Evolutionary conservation across 2,113 vertebrate genomes (phyloP).

Genomic region (Forbesichthys papilliferus): DNA sequence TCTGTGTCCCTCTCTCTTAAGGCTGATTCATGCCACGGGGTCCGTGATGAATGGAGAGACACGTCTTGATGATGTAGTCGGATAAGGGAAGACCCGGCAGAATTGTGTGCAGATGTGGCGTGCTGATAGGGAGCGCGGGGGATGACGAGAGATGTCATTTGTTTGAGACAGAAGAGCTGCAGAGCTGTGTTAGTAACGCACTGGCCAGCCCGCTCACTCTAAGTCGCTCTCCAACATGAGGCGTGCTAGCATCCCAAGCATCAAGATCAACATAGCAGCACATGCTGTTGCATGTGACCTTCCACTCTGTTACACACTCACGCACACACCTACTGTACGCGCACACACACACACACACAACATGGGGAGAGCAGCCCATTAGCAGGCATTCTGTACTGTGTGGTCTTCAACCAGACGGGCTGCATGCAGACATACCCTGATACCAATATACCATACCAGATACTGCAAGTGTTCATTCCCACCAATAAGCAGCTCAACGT

Average conservation of each 20-base stretch:
- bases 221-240: too few relatives aligned
- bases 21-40: constrained; percentile 38
- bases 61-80: constrained; percentile 20
- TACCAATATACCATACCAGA: not conserved
- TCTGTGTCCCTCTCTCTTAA: constrained; percentile 39
- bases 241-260: too few relatives aligned
- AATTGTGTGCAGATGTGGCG: too few relatives aligned
- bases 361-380: not conserved
- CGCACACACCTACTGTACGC: not conserved
- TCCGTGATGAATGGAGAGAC: constrained; percentile 36
- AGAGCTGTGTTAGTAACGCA: too few relatives aligned
- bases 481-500: constrained; percentile 36
- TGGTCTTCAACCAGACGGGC: constrained; percentile 13
- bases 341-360: not conserved
- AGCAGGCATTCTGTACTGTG: constrained; percentile 10
- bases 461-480: constrained; percentile 20
- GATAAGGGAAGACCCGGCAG: not conserved
- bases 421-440: constrained; percentile 23
- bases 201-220: too few relatives aligned
- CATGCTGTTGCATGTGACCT: too few relatives aligned
- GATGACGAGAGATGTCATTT: too few relatives aligned
- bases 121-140: too few relatives aligned
- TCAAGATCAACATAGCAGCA: too few relatives aligned
- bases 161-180: too few relatives aligned
- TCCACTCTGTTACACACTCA: not conserved